Percentiles rank a stretch among this genome's conserved stretches.
phyloP scores from a whole-genome alignment of 2,797 vertebrate species.

The Myioborus melanocephalus region DNA sequence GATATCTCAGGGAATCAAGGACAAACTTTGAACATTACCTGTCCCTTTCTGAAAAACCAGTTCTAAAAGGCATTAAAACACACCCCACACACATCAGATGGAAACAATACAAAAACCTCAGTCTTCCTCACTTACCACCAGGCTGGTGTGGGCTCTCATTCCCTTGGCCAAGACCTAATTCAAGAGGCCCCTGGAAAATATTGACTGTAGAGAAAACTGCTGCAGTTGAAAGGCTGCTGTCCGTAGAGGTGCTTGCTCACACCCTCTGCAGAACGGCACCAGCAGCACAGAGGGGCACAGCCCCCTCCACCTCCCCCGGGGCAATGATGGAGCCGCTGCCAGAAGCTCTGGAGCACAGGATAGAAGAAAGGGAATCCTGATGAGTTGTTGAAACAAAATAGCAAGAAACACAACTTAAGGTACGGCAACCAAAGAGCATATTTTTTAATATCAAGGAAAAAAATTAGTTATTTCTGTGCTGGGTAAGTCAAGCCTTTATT shows the following conservation, averaged over 20 bases:
- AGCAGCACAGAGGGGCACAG: background rate
- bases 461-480: background rate
- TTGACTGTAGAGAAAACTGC: background rate
- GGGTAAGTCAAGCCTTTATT: slow-evolving; percentile 42
- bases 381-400: background rate
- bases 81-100: background rate
- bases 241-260: background rate
- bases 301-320: background rate
- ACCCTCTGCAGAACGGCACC: background rate
- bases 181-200: background rate
- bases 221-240: background rate
- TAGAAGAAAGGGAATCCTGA: background rate
- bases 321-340: background rate
- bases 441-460: slow-evolving; percentile 24
- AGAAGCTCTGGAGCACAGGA: accelerated
- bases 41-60: background rate
- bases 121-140: background rate
- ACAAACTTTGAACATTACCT: background rate
- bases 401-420: background rate
- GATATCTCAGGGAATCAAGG: background rate
- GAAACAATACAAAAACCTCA: background rate
- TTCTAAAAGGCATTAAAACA: background rate
- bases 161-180: background rate
- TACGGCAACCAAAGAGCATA: background rate
- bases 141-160: background rate